phyloP scores from a whole-genome alignment of 2,888 invertebrate genomes.

The Apamea crenata region DNA sequence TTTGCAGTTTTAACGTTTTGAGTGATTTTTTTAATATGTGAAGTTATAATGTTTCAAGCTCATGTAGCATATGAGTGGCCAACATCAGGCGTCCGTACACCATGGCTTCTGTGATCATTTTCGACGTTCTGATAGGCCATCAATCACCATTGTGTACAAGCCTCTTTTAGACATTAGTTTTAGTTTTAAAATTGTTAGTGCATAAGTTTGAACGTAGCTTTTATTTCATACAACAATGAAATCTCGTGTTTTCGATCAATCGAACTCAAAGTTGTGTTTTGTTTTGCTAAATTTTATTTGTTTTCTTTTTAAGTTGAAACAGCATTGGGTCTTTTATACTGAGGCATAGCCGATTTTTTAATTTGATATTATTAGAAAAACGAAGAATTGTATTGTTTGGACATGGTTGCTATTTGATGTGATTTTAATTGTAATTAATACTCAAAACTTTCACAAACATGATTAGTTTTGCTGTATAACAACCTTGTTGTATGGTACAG shows the following conservation, averaged over 20 bases:
- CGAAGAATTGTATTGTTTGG: constrained; percentile 39
- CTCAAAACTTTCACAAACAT: constrained; percentile 47
- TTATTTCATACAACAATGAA: constrained; percentile 57
- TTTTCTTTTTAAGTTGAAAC: constrained; percentile 61
- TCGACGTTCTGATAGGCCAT: background rate
- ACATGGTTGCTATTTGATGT: constrained; percentile 50
- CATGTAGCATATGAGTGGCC: constrained; percentile 37
- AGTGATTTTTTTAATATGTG: background rate
- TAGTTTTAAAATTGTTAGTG: constrained; percentile 65
- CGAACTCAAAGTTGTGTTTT: constrained; percentile 73
- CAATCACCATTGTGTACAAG: constrained; percentile 37
- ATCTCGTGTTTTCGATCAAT: constrained; percentile 65
- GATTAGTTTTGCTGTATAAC: constrained; percentile 30
- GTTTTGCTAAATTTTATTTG: constrained; percentile 78
- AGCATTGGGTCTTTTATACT: constrained; percentile 54
- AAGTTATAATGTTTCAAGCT: constrained; percentile 15
- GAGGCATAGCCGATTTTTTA: constrained; percentile 63
- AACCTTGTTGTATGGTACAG: constrained; percentile 40
- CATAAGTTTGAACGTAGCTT: constrained; percentile 65
- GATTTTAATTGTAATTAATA: constrained; percentile 49
- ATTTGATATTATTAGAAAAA: constrained; percentile 57
- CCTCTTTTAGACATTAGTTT: constrained; percentile 55
- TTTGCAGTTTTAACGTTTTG: constrained; percentile 3
- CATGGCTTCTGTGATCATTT: constrained; percentile 22
- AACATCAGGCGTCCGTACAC: constrained; percentile 6